These are phyloP conservation scores for Apostichopus japonicus DNA, from an alignment of 35 echinoderm and acorn worm genomes.

Conservation along the genomic window DNA sequence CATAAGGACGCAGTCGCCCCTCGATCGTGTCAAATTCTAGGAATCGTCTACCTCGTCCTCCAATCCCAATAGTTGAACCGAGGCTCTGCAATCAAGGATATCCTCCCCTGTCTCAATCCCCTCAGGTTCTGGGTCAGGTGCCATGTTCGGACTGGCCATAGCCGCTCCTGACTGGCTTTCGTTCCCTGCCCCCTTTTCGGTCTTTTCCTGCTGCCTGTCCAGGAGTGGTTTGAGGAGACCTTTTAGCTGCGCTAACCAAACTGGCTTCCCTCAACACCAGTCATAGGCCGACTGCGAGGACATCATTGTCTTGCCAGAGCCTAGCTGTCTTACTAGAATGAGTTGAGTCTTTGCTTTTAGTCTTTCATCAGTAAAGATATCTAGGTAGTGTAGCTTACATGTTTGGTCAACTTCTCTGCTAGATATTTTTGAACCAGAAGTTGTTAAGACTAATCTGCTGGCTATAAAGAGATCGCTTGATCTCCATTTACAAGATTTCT, in stretches of 20 bases:
- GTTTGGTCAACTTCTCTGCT: neutral
- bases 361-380: conserved; percentile 19
- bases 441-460: neutral
- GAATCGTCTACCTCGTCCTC: no score
- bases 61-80: no score
- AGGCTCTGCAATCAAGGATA: no score
- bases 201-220: no score
- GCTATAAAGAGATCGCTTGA: neutral
- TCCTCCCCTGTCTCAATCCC: no score
- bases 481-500: neutral
- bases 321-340: neutral
- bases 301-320: conserved; percentile 28
- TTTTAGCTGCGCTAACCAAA: neutral
- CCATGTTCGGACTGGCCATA: no score
- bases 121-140: no score
- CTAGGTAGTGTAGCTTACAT: neutral
- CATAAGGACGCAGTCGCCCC: no score
- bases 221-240: no score
- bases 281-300: conserved; percentile 6
- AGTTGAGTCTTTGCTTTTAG: neutral
- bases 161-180: no score
- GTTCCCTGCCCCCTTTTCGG: no score
- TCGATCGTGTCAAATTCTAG: no score
- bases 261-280: neutral
- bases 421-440: neutral